A percentile compares a stretch with the other conserved stretches of the same genome.
phyloP scores from a whole-genome alignment of 2,113 vertebrate species.

The Chrysochloris asiatica region DNA sequence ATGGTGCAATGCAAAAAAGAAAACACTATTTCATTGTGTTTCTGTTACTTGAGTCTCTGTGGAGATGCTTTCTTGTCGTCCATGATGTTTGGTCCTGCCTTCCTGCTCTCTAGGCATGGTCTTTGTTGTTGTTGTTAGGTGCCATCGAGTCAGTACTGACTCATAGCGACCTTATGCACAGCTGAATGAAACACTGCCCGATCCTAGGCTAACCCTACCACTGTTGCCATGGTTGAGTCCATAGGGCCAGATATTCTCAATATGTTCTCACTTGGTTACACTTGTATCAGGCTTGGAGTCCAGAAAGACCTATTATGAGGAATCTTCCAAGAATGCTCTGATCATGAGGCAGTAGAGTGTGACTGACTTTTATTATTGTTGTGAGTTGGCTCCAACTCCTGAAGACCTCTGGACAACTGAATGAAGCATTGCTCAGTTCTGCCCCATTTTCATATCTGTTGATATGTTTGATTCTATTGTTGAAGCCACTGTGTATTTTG shows the following conservation, averaged over 20 bases:
- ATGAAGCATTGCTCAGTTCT: background rate
- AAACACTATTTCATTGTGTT: background rate
- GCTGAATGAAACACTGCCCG: no score
- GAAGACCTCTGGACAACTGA: background rate
- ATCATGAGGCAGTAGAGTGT: background rate
- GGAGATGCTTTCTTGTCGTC: background rate
- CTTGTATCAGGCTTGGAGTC: background rate
- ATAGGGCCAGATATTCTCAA: no score
- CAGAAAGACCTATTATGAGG: background rate
- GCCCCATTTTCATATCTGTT: background rate
- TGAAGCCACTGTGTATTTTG: background rate
- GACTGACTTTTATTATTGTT: background rate
- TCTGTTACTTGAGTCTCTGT: background rate
- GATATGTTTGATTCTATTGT: background rate
- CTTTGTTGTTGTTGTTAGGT: no score
- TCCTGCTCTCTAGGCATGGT: background rate
- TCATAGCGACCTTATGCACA: no score
- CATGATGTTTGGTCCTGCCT: background rate
- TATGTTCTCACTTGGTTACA: background rate
- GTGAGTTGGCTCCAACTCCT: background rate
- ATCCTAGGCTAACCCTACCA: no score
- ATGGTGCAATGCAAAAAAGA: no score
- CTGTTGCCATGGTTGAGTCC: no score
- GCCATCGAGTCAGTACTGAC: no score
- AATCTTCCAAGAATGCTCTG: background rate